Base-by-base conservation (phyloP, 2,797 vertebrate genomes). In the Fundulus diaphanus region DNA sequence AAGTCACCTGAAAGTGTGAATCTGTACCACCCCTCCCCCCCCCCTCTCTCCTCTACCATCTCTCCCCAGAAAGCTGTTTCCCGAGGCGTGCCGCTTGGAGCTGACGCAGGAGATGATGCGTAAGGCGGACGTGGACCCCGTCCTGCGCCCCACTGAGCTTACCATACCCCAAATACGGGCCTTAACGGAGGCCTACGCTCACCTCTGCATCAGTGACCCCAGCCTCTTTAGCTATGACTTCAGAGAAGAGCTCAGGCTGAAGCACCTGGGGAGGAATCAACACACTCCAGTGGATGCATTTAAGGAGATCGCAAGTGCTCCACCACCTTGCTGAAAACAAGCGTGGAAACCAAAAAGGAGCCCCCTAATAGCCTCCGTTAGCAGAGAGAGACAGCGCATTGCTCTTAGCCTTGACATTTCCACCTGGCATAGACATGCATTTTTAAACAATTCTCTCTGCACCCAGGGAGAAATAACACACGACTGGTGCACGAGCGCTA, bases 31-130 rank as follows among this genome's bases (percentile, higher is more conserved):
- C 46, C 49, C 69, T 73, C 81, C 61, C 59, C 52, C 5, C 27
- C 70, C 33, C 49, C 52, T 40, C 8, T 74, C 40, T 2, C n/a
- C n/a, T n/a, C n/a, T n/a, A n/a, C n/a, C n/a, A n/a, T n/a, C n/a
- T n/a, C n/a, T 31, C 59, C 44, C 27, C 87, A 99, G 98, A 85
- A 96, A 95, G 90, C 84, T 99, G 89, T 99, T 99, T 90, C 98
- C 98, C 0, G 95, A 97, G 94, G 92, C 80, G 0, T 83, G 87
- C 33, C 96, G 97, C 9, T 63, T 88, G 1, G 92, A 97, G 83
- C 94, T 96, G 90, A 95, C 96, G 0, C 94, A 94, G 80, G 92
- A 93, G 83, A 89, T 99, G 91, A 85, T 99, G 80, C 87, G 88
- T 86, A 35, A 76, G 78, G 97, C 98, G 0, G 91, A 98, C 0